Base-by-base conservation (phyloP, 2,113 vertebrate species). In the Saimiri boliviensis region DNA sequence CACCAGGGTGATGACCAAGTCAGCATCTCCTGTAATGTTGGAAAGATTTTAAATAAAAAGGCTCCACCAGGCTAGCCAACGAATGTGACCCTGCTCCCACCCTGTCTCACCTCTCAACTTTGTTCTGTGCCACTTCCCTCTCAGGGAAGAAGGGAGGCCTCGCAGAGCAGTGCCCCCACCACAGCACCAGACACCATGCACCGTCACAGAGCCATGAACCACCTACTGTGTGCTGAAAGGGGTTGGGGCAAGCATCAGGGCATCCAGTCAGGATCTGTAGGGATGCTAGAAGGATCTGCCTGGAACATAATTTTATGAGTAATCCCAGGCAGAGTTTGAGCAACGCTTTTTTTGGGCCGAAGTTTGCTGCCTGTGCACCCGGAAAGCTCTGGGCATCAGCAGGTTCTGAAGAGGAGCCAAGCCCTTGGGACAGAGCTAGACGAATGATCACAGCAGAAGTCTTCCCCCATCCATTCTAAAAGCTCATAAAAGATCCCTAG, bases 31-130 rank as follows among this genome's bases (percentile, higher is more conserved):
- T 1, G 27, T 4, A 52, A 23, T 21, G 6, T 19, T 32, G 49
- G 27, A 3, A 52, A 76, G 37, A 35, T 49, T 7, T 32, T 32
- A 71, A 94, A 8, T 16, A 42, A 12, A 42, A 14, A 92, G n/a
- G n/a, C 4, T 7, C 73, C 45, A 0, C 20, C 35, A 1, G 89
- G 37, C n/a, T 12, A 11, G 35, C 17, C 30, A 32, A 2, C 3
- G 5, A 66, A 63, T 42, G 37, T 17, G 60, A 74, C 4, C 49
- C 66, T 54, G 35, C 13, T 9, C 14, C 45, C 45, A 14, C 21
- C 25, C 5, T 4, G 0, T 66, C 47, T 71, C 93, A 32, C n/a
- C 8, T 30, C 32, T 16, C 6, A 20, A 71, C 52, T 30, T n/a
- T 0, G 7, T 58, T 47, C 14, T 0, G 35, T 40, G 37, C 54